Base-by-base conservation (phyloP, 2,888 invertebrate species). In the Diploptera punctata region DNA sequence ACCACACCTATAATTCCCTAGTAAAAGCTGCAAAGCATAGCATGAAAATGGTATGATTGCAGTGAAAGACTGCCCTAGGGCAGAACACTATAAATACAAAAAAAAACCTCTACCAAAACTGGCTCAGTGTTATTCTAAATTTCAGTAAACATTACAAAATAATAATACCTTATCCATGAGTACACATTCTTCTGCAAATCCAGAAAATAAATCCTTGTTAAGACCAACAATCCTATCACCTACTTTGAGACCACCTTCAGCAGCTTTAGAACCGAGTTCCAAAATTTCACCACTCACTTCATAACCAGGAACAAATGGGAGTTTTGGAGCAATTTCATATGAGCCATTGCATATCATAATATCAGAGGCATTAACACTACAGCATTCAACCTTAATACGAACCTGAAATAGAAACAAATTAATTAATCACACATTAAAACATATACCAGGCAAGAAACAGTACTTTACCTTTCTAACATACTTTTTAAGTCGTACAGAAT, bases 311-410 rank as follows among this genome's bases (percentile, higher is more conserved):
- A 88, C 81, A 78, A 87, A 86, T 0, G 91, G 90, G 54, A 86
- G 79, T 43, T 78, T 78, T 3, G 84, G 83, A 74, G 85, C 81
- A 1, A 78, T 79, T 3, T 79, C 80, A 73, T 86, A 84, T 47
- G 83, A 81, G 72, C 87, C 87, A 76, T 83, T 81, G 75, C 86
- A 84, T 74, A 86, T 83, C 49, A 87, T 80, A 49, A 87, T 81
- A 81, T 91, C 91, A 0, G 87, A 83, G 61, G 87, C 86, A 81
- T 91, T 91, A n/a, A 91, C 83, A 69, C 89, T 89, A 77, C 89
- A 89, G 75, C 87, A 87, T 76, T 87, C 84, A 0, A 90, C 88
- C 76, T 86, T 85, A 16, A 91, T 84, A 71, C 89, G 81, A n/a
- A 90, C 87, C 88, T 90, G 77, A 60, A 78, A 78, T 62, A 65